A percentile compares a stretch with the other conserved stretches of the same genome.
Conservation (phyloP, 2,797 vertebrate species). For the Setipinna tenuifilis region DNA sequence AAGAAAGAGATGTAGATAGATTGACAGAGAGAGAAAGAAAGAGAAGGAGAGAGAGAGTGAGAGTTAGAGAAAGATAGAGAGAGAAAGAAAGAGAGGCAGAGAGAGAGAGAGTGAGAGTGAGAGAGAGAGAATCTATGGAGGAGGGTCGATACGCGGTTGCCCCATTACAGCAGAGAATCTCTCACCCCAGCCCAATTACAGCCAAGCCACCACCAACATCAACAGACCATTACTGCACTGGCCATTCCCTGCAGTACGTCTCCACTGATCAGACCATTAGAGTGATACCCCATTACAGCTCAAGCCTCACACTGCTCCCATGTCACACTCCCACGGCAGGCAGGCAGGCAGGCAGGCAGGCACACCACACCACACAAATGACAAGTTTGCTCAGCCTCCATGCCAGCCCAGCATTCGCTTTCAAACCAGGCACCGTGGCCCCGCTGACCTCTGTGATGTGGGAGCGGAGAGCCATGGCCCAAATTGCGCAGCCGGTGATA, state of each 20-base stretch:
- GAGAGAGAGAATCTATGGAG: constrained; percentile 18
- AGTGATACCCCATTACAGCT: constrained; percentile 62
- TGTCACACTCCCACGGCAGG: constrained; percentile 44
- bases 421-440: neutral
- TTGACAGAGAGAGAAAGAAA: neutral
- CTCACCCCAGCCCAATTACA: constrained; percentile 68
- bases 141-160: constrained; percentile 50
- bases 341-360: neutral
- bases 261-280: constrained; percentile 75
- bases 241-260: constrained; percentile 63
- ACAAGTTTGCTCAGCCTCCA: neutral
- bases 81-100: neutral
- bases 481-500: neutral
- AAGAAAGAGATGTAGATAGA: too few relatives aligned
- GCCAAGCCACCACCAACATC: constrained; percentile 61
- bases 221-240: constrained; percentile 70
- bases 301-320: constrained; percentile 58
- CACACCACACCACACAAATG: neutral
- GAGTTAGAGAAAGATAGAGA: neutral
- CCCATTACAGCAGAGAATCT: constrained; percentile 53
- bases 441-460: constrained; percentile 10
- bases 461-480: neutral
- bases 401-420: neutral
- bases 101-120: neutral
- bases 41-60: neutral